Evolutionary conservation across 2,888 invertebrate genomes (phyloP).

Genomic region (Myopa tessellatipennis): DNA sequence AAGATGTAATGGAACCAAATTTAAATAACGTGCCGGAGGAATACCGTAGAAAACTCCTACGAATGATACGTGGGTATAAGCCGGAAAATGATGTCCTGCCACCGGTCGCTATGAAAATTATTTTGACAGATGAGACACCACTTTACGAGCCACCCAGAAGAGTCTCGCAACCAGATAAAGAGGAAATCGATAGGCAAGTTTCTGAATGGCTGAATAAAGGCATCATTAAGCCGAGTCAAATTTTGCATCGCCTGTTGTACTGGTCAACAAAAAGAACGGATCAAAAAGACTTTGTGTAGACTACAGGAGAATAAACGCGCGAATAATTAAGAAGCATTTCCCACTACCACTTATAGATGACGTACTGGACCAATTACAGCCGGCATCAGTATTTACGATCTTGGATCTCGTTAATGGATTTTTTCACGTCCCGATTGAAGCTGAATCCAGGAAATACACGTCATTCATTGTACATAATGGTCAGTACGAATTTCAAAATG

Average conservation of each 20-base stretch:
- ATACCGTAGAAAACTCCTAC: background rate
- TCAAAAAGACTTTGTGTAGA: slow-evolving; percentile 1
- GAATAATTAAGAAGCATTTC: slow-evolving; percentile 3
- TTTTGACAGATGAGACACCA: slow-evolving; percentile 19
- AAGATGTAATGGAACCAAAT: background rate
- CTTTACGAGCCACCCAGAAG: slow-evolving; percentile 26
- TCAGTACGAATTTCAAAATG: slow-evolving; percentile 27
- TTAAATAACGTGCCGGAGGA: background rate
- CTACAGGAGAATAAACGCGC: background rate
- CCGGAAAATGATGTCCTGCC: slow-evolving; percentile 2
- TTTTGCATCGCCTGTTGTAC: background rate
- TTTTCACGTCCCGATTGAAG: slow-evolving; percentile 40
- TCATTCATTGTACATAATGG: slow-evolving; percentile 34
- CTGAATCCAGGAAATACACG: slow-evolving; percentile 38
- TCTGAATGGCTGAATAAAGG: slow-evolving; percentile 19
- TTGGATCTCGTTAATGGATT: slow-evolving; percentile 40
- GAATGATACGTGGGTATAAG: slow-evolving; percentile 20
- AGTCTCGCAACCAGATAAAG: slow-evolving; percentile 21
- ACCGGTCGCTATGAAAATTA: slow-evolving; percentile 25
- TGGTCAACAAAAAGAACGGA: background rate
- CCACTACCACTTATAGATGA: slow-evolving; percentile 27
- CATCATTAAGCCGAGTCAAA: background rate
- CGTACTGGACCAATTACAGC: slow-evolving; percentile 34
- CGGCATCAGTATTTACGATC: slow-evolving; percentile 28
- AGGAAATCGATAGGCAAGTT: slow-evolving; percentile 27